These are phyloP conservation scores for mouse (Mus musculus) DNA, from an alignment of 2,113 vertebrate genomes.

Conservation along the genomic window DNA sequence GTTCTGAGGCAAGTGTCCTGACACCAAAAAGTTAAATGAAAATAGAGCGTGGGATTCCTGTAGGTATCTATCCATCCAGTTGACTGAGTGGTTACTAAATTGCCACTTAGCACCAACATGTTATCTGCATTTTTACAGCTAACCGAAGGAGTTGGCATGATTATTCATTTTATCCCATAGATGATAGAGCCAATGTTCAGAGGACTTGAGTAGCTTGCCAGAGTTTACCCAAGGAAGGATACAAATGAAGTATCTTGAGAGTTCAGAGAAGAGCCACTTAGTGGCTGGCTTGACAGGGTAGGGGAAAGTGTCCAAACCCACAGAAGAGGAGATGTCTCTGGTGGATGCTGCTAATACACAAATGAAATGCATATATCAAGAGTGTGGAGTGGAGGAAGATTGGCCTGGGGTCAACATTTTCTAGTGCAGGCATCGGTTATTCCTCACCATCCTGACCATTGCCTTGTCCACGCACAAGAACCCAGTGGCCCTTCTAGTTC, in stretches of 20 bases:
- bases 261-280: background rate
- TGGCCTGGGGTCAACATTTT: background rate
- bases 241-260: background rate
- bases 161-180: background rate
- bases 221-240: background rate
- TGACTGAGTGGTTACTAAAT: background rate
- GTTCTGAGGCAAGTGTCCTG: background rate
- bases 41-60: background rate
- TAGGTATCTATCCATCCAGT: background rate
- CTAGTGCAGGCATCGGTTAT: background rate
- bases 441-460: background rate
- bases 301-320: conserved; percentile 25
- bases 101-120: background rate
- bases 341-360: background rate
- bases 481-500: background rate
- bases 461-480: background rate
- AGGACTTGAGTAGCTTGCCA: background rate
- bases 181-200: background rate
- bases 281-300: background rate
- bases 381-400: background rate
- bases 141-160: background rate
- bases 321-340: background rate
- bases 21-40: background rate
- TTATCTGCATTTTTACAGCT: background rate
- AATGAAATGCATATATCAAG: background rate